These are phyloP conservation scores for Nowickia ferox DNA, from an alignment of 2,888 invertebrate species.

Conservation along the genomic window DNA sequence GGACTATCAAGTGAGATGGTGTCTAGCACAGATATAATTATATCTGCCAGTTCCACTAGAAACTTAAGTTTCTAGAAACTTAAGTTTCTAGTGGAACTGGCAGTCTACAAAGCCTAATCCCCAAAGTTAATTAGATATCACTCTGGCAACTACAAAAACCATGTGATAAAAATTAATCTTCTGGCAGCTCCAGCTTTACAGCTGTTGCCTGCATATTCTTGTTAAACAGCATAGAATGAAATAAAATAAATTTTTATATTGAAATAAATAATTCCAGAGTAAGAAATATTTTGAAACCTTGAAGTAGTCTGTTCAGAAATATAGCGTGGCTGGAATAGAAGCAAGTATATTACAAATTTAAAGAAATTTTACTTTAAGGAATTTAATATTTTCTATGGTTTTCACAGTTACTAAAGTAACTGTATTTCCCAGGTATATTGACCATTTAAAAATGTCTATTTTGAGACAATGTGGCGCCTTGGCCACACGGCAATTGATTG, in stretches of 20 bases:
- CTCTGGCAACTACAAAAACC: not conserved
- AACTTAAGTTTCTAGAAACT: too few relatives aligned
- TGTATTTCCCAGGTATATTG: slow-evolving; percentile 1
- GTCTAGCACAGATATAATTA: too few relatives aligned
- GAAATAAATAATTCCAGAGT: not conserved
- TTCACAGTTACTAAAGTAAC: not conserved
- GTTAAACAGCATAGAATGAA: not conserved
- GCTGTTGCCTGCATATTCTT: slow-evolving; percentile 21
- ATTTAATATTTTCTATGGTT: not conserved
- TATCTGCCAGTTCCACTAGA: too few relatives aligned
- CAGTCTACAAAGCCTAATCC: too few relatives aligned
- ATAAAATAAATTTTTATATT: slow-evolving; percentile 4
- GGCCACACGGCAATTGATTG: slow-evolving; percentile 64
- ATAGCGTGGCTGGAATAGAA: not conserved
- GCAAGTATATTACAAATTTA: not conserved
- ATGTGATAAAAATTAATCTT: too few relatives aligned
- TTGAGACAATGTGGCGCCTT: slow-evolving; percentile 75
- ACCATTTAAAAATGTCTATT: slow-evolving; percentile 72
- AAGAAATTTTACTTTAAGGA: not conserved
- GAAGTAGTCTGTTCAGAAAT: not conserved
- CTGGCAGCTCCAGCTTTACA: not conserved
- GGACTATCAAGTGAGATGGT: too few relatives aligned
- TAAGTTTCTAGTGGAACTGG: too few relatives aligned
- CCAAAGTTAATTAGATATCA: not conserved
- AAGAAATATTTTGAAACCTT: slow-evolving; percentile 21